phyloP scores from a whole-genome alignment of 1,140 invertebrate genomes.

The Atta colombica region DNA sequence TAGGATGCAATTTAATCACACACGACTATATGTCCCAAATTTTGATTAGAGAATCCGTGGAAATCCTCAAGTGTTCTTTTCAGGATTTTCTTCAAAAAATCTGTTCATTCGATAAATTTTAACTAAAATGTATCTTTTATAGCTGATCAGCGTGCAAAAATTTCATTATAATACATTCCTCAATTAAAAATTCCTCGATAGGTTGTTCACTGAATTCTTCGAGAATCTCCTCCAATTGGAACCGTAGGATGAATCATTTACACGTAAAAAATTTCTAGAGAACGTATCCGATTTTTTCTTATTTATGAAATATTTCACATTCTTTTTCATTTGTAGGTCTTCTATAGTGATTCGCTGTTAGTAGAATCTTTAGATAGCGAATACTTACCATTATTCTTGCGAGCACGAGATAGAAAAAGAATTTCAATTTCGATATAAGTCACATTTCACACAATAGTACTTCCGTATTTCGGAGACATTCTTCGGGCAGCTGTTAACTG shows the following conservation, averaged over 20 bases:
- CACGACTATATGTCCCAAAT: conserved; percentile 13
- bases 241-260: background rate
- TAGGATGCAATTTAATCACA: conserved; percentile 62
- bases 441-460: background rate
- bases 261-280: background rate
- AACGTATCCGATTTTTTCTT: background rate
- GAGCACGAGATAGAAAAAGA: background rate
- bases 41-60: conserved; percentile 13
- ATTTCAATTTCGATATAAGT: conserved; percentile 18
- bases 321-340: background rate
- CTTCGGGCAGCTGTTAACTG: background rate
- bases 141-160: background rate
- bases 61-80: background rate
- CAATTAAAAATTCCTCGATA: background rate
- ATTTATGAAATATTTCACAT: background rate
- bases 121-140: background rate
- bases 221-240: background rate
- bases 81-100: conserved; percentile 11
- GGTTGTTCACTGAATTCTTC: background rate
- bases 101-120: conserved; percentile 22
- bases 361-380: background rate
- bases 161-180: background rate
- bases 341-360: background rate
- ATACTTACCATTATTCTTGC: background rate
- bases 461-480: background rate